A percentile compares a stretch with the other conserved stretches of the same genome.
These are phyloP conservation scores for Chydorus sphaericus DNA, from an alignment of 2,888 invertebrate genomes.

Conservation along the genomic window DNA sequence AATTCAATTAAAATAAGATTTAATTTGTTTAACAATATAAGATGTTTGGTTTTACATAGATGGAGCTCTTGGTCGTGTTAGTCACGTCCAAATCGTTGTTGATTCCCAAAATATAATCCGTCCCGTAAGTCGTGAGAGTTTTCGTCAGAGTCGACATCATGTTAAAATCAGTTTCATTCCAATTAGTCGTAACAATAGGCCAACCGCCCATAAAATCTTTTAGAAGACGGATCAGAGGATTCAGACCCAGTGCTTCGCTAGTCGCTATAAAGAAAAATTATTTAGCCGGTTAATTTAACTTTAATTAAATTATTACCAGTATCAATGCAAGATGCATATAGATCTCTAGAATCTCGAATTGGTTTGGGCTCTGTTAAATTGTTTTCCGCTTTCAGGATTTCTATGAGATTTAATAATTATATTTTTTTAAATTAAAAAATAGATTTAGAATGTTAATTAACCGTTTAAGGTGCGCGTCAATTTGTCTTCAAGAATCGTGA, in stretches of 20 bases:
- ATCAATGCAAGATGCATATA: slow-evolving; percentile 53
- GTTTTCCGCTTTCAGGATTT: not conserved
- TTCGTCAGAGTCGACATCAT: not conserved
- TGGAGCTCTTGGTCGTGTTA: slow-evolving; percentile 25
- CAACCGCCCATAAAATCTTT: slow-evolving; percentile 21
- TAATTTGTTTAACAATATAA: too few relatives aligned
- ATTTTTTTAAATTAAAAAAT: not conserved
- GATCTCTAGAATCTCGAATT: slow-evolving; percentile 47
- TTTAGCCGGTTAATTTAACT: not conserved
- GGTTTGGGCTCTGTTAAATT: slow-evolving; percentile 36
- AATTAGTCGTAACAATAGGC: not conserved
- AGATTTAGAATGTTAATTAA: too few relatives aligned
- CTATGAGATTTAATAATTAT: not conserved
- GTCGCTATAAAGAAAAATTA: slow-evolving; percentile 18
- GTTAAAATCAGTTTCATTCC: not conserved
- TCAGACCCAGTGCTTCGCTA: slow-evolving; percentile 21
- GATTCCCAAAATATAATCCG: slow-evolving; percentile 28
- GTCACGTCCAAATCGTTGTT: slow-evolving; percentile 24
- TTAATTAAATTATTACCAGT: slow-evolving; percentile 34
- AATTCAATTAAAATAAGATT: too few relatives aligned
- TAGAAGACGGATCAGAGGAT: slow-evolving; percentile 26
- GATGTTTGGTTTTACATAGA: slow-evolving; percentile 25
- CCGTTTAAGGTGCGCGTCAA: slow-evolving; percentile 41
- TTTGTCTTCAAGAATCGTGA: slow-evolving; percentile 42
- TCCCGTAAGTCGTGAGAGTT: slow-evolving; percentile 21